Evolutionary conservation across 2,113 vertebrate genomes (phyloP), one percentile per base, ranked within the genome.

Genomic region (Serilophus lunatus): DNA sequence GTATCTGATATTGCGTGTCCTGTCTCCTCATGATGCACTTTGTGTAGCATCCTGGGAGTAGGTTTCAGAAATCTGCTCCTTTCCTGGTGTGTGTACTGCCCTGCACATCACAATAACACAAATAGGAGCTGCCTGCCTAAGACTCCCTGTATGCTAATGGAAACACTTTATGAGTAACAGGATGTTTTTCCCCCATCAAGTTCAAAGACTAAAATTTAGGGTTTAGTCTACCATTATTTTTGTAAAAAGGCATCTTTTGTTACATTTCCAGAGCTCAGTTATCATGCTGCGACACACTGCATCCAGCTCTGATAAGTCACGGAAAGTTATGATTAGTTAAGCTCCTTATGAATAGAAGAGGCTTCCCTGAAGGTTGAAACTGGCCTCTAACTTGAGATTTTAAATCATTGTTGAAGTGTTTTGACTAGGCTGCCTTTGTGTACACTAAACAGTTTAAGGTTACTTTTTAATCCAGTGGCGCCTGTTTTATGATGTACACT

Each of bases 181-280:
- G 94, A 96, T 87, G 97, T 96, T 90, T 92, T 96, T 77, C 47
- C 23, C 36, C 60, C 82, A 95, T 91, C 44, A 90, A 81, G 82
- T 95, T 90, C 84, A 93, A 97, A 97, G 97, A 97, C 93, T 97
- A 95, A 97, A 97, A 97, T 97, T 96, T 97, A 88, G 92, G 93
- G 94, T 97, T 97, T 97, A 93, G 71, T 96, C 90, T 97, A 90
- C 94, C 31, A 69, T 96, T 97, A 91, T 96, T 95, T 97, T 95
- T 95, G 82, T 83, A 78, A 93, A 82, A 88, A 92, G 72, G 51
- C 91, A 78, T 95, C 86, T 97, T 98, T 97, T 97, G 97, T 97
- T 97, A 66, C 81, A 74, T 95, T 97, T 96, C 92, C 82, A 95
- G 93, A 86, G 85, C 92, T 95, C 89, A 57, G 88, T 95, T 96